Evolutionary conservation across 2,888 invertebrate genomes (phyloP), one percentile per base, ranked within the genome.

Genomic region (Papilio demoleus): DNA sequence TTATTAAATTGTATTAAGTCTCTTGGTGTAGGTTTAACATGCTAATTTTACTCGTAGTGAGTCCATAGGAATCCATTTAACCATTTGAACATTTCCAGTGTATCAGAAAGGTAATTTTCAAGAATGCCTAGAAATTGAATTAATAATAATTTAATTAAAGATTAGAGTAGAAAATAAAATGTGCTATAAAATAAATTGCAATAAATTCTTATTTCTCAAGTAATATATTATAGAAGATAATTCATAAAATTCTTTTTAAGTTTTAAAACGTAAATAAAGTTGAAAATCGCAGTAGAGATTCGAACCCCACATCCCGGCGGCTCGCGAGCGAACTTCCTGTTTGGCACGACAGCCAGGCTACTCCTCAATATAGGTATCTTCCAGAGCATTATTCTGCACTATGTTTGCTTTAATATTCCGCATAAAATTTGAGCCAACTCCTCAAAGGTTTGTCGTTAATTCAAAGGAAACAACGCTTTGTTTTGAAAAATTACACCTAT

Each of bases 271-370:
- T 73, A 85, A 82, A 86, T 86, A 90, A 82, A 76, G 88, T 79
- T 74, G 76, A 84, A 76, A 84, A 81, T 88, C 74, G 80, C 76
- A 71, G 76, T 86, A 81, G 77, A 78, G 86, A 85, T 85, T 90
- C 87, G 88, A 88, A 88, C 86, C 88, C 81, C 86, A 86, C 85
- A 88, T 87, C 87, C 86, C 85, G 79, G 78, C 83, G 82, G 85
- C 84, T 89, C 85, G 86, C 85, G 83, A 81, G 85, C 88, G 80
- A 77, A 84, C 90, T 92, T 92, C 92, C 92, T 89, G 90, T 91
- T 92, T 92, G 92, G 92, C 92, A 88, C 89, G 91, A 85, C 91
- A 87, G 78, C 85, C 77, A 77, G 92, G 84, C 92, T 87, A 81
- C 87, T 88, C 83, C 80, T 81, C 84, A 85, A 86, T 79, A 69